These are phyloP conservation scores for honey bee (Apis mellifera) DNA, from an alignment of 1,140 invertebrate genomes.

Conservation along the genomic window DNA sequence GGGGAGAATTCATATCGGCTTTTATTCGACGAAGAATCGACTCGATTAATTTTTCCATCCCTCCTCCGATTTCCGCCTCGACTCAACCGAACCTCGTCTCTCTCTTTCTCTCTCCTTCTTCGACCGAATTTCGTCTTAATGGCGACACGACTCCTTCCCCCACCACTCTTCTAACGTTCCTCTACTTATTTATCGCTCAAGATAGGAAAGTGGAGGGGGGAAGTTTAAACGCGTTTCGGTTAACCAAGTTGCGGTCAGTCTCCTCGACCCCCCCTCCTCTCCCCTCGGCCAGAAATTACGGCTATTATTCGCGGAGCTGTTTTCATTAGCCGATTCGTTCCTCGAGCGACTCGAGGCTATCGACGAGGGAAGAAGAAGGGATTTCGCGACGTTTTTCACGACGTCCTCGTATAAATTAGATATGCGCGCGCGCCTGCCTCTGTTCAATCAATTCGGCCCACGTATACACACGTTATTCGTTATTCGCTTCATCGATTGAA, in stretches of 20 bases:
- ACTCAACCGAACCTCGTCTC: background rate
- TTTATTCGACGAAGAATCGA: slow-evolving; percentile 40
- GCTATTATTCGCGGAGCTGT: slow-evolving; percentile 38
- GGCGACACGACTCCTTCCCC: background rate
- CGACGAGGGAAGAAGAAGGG: background rate
- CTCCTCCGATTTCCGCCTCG: slow-evolving; percentile 36
- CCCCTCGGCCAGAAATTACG: background rate
- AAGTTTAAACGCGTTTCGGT: slow-evolving; percentile 13
- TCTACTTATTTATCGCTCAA: slow-evolving; percentile 5
- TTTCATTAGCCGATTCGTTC: slow-evolving; percentile 5
- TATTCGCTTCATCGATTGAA: slow-evolving; percentile 47
- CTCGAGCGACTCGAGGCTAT: background rate
- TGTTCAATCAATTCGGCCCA: slow-evolving; percentile 34
- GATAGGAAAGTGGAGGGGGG: background rate
- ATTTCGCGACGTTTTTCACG: slow-evolving; percentile 3
- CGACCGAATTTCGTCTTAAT: slow-evolving; percentile 3
- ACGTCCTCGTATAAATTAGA: slow-evolving; percentile 28
- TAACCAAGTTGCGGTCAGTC: background rate
- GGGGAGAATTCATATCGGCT: slow-evolving; percentile 25
- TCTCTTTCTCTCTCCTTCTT: background rate
- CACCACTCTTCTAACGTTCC: background rate
- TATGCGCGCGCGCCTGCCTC: slow-evolving; percentile 18
- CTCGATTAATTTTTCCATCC: slow-evolving; percentile 59
- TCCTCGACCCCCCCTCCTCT: no score
- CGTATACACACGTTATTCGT: slow-evolving; percentile 24